Conservation (phyloP, 2,113 vertebrate species). For the Phalacrocorax brasilianus region DNA sequence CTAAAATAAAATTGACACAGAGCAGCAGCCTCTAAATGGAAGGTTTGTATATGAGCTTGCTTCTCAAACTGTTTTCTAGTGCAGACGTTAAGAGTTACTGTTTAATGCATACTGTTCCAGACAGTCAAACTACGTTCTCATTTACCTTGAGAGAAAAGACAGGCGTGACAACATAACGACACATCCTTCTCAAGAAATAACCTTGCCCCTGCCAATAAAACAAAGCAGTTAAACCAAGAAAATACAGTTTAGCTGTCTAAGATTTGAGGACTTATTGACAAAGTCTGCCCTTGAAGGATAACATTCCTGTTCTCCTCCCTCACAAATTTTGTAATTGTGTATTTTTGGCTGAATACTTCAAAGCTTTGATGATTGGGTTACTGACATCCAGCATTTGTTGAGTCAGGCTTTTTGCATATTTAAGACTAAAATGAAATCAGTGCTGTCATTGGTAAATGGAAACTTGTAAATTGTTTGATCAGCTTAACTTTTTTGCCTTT, state of each 20-base stretch:
- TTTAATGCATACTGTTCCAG: background rate
- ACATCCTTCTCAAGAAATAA: background rate
- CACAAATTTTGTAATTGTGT: background rate
- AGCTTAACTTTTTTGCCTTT: conserved; percentile 58
- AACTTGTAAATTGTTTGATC: background rate
- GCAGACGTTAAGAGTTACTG: background rate
- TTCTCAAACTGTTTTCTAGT: background rate
- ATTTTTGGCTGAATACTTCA: background rate
- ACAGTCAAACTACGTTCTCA: background rate
- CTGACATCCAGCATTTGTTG: conserved; percentile 7
- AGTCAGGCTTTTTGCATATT: background rate
- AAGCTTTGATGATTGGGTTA: background rate
- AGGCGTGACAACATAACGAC: background rate
- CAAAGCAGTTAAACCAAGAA: background rate
- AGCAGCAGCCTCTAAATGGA: conserved; percentile 41
- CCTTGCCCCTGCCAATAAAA: conserved; percentile 8
- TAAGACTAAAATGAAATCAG: background rate
- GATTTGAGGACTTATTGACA: background rate
- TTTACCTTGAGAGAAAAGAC: conserved; percentile 9
- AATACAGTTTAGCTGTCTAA: background rate
- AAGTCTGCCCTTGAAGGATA: background rate
- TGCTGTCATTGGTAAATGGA: background rate
- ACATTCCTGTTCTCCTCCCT: conserved; percentile 28
- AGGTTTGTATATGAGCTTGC: conserved; percentile 58
- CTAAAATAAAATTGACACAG: background rate